Evolutionary conservation across 2,113 vertebrate genomes (phyloP), one percentile per base, ranked within the genome.

Genomic region (Furnarius figulus): DNA sequence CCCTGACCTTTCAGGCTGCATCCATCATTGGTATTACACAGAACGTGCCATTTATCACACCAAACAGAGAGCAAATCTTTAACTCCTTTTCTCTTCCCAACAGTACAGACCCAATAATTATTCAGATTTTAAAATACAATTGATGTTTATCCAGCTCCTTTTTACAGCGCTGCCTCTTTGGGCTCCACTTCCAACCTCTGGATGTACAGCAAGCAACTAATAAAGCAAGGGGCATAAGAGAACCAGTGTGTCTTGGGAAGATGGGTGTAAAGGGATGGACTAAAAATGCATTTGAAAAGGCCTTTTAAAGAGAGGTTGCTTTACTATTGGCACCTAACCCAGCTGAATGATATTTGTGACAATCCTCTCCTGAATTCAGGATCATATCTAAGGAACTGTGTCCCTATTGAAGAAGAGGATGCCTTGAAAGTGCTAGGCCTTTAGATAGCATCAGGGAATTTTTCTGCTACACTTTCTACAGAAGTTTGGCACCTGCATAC

Each of bases 21-120:
- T 97, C 96, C 95, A 96, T 97, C 97, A 97, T 93, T 68, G 93
- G 95, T 96, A 96, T 97, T 97, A 95, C 97, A 97, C 28, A 94
- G 97, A 95, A 97, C 3, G 37, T 97, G 97, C 96, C 97, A 97
- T 97, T 97, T 97, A 97, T 97, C 96, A 97, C 92, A 91, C 91
- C 79, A 92, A 96, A 93, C 94, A 97, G 93, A 97, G 86, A 96
- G 76, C 94, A 96, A 94, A 92, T 90, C 90, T 95, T 93, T 95
- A 95, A 91, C 84, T 94, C 58, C 90, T 94, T 94, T 96, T 85
- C 91, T 83, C 94, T 95, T 89, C 79, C 89, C 90, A 90, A 63
- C 74, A 95, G 88, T 73, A 76, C 73, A 90, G 79, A 85, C 44
- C 52, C 59, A 93, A 91, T 78, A 94, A 92, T 95, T 95, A 94